Base-by-base conservation (phyloP, 37 sponge, comb jelly and placozoan genomes). In the Halisarca cf. caerulea region DNA sequence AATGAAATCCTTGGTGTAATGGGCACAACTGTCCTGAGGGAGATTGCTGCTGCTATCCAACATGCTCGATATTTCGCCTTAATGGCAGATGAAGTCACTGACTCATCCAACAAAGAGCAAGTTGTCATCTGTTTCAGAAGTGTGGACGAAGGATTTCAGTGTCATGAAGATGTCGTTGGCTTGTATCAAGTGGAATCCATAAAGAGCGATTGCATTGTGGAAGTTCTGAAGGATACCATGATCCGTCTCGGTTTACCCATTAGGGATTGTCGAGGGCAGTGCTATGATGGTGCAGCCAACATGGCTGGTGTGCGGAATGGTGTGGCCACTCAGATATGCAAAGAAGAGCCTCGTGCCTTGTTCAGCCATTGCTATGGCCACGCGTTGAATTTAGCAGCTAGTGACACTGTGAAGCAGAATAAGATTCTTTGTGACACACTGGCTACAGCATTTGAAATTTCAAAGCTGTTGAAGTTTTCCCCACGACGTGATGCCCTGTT, bases 281-380 rank as follows among this genome's bases (percentile, higher is more conserved):
- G 84, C 34, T 84, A 84, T 84, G 74, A 84, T 51, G 84, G 73
- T 34, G 84, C 84, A 11, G 72, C 73, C 23, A 38, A 35, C 32
- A 84, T 84, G 84, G 73, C 71, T 36, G 84, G 84, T 25, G 55
- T 42, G 23, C 72, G 57, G 8, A 72, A 69, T 17, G 84, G 84
- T 25, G 84, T 84, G 4, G 84, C 74, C n/a, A 71, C 84, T 21
- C 84, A 84, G 54, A 71, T 84, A 44, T 34, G 7, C 5, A 7
- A 5, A 36, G 58, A 54, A 64, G 73, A 84, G 32, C 55, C 73
- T 5, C 71, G 33, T n/a, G n/a, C n/a, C n/a, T n/a, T n/a, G n/a
- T n/a, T n/a, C n/a, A n/a, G n/a, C n/a, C n/a, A n/a, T n/a, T n/a
- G n/a, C n/a, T n/a, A n/a, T n/a, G n/a, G n/a, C n/a, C n/a, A n/a